Evolutionary conservation across 2,888 invertebrate species (phyloP).

Genomic region (Exocentrus adspersus): DNA sequence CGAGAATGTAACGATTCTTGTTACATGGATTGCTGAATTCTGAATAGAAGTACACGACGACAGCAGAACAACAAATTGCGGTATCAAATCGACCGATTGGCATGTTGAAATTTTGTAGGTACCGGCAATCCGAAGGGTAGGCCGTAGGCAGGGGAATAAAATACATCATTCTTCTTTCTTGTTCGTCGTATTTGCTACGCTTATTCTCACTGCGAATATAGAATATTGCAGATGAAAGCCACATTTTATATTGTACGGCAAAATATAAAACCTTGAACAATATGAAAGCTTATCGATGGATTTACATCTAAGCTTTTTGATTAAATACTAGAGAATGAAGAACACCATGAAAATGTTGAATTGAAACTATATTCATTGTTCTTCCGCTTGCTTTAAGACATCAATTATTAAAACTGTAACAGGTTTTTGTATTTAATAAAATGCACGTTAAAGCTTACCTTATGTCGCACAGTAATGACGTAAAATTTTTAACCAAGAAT

Average conservation of each 20-base stretch:
- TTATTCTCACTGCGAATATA: neutral
- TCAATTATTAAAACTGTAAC: no score
- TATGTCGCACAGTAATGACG: conserved; percentile 8
- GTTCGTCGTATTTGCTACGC: neutral
- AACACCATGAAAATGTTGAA: no score
- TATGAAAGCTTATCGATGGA: no score
- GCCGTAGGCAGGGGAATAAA: neutral
- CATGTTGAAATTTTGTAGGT: neutral
- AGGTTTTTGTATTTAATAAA: no score
- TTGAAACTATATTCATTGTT: no score
- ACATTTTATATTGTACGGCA: no score
- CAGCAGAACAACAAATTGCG: neutral
- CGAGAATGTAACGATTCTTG: neutral
- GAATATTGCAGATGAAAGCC: neutral
- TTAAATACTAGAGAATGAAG: no score
- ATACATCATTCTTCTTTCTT: neutral
- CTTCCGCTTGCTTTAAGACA: no score
- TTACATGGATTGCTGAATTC: neutral
- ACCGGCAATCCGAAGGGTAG: neutral
- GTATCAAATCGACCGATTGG: neutral
- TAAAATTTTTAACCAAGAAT: conserved; percentile 24
- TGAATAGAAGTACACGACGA: neutral
- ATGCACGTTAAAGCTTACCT: neutral
- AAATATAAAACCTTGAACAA: no score
- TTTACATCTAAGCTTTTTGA: no score